phyloP scores from a whole-genome alignment of 2,888 invertebrate species.

The Operophtera brumata region DNA sequence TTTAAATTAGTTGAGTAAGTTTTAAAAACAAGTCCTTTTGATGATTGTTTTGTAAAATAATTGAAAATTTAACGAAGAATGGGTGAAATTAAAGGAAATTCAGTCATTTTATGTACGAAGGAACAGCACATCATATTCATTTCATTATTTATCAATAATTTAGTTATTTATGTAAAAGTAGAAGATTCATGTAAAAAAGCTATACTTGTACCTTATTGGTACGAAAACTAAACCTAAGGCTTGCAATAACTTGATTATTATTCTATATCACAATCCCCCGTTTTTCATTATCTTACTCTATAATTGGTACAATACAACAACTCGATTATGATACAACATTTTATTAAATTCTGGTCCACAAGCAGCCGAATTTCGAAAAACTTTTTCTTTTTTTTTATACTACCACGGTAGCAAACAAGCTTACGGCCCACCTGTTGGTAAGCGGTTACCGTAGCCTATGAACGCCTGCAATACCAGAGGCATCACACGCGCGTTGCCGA shows the following conservation, averaged over 20 bases:
- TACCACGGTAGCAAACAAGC: too few relatives aligned
- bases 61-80: not conserved
- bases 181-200: slow-evolving; percentile 29
- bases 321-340: slow-evolving; percentile 39
- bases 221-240: slow-evolving; percentile 33
- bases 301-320: slow-evolving; percentile 44
- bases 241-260: slow-evolving; percentile 60
- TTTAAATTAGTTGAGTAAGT: too few relatives aligned
- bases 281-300: slow-evolving; percentile 50
- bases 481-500: too few relatives aligned
- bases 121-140: not conserved
- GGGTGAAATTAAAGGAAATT: not conserved
- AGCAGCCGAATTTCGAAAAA: not conserved
- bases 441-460: too few relatives aligned
- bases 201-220: slow-evolving; percentile 32
- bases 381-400: too few relatives aligned
- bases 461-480: too few relatives aligned
- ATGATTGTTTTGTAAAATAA: too few relatives aligned
- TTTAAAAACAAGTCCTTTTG: too few relatives aligned
- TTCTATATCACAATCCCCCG: slow-evolving; percentile 69
- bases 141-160: slow-evolving; percentile 5
- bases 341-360: not conserved
- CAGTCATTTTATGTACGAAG: not conserved
- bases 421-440: too few relatives aligned
- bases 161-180: slow-evolving; percentile 18